These are phyloP conservation scores for Thumatha senex DNA, from an alignment of 2,888 invertebrate genomes.

Conservation along the genomic window DNA sequence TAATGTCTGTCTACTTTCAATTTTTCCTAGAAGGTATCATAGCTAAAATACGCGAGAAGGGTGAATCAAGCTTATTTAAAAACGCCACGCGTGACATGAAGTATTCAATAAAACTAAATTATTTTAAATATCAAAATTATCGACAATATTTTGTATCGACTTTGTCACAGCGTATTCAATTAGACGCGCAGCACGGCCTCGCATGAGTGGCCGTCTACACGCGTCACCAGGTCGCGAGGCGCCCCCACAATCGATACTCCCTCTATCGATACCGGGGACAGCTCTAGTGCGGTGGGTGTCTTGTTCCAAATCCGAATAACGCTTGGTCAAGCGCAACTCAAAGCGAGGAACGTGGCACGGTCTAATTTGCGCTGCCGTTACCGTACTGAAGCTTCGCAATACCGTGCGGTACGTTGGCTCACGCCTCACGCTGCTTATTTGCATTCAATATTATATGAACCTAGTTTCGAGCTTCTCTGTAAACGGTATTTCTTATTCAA, in stretches of 20 bases:
- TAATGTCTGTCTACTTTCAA: too few relatives aligned
- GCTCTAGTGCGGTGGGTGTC: conserved; percentile 62
- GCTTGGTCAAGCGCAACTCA: conserved; percentile 80
- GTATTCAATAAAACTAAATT: neutral
- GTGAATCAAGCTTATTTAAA: too few relatives aligned
- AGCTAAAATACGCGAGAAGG: too few relatives aligned
- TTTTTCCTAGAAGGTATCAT: too few relatives aligned
- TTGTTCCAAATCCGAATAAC: conserved; percentile 77
- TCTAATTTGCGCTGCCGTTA: conserved; percentile 67
- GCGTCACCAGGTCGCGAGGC: conserved; percentile 56
- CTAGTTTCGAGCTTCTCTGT: conserved; percentile 15
- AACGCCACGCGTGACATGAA: neutral
- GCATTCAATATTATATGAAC: conserved; percentile 45
- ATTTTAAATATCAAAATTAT: neutral
- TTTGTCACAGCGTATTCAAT: conserved; percentile 68
- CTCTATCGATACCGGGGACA: conserved; percentile 60
- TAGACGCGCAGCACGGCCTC: conserved; percentile 72
- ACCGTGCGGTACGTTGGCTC: conserved; percentile 32
- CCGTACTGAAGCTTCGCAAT: neutral
- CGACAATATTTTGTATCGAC: conserved; percentile 38
- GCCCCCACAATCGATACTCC: conserved; percentile 67
- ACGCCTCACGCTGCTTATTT: conserved; percentile 32
- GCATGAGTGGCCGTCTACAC: conserved; percentile 76
- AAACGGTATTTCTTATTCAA: conserved; percentile 33
- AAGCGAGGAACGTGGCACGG: conserved; percentile 66